phyloP scores from a whole-genome alignment of 2,888 invertebrate genomes.

The Lacanobia wlatinum region DNA sequence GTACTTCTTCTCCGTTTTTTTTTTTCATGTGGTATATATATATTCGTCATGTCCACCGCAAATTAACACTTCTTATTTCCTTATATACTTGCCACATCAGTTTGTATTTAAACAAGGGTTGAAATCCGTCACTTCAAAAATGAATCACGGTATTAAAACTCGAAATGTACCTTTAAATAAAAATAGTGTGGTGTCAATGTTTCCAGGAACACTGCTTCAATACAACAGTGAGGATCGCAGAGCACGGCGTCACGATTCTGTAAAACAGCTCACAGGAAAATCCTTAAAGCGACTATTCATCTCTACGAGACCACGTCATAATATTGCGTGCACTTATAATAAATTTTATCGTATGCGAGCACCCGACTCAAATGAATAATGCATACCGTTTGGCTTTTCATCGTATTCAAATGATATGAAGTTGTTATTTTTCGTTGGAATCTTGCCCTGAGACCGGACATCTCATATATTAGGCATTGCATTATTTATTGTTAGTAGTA shows the following conservation, averaged over 20 bases:
- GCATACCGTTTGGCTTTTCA: conserved; percentile 85
- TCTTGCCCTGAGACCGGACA: conserved; percentile 83
- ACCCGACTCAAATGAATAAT: conserved; percentile 81
- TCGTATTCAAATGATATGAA: conserved; percentile 84
- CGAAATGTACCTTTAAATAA: background rate
- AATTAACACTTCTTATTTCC: too few relatives aligned
- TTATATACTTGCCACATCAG: background rate
- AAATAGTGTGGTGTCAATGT: background rate
- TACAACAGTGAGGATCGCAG: background rate
- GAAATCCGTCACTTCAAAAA: background rate
- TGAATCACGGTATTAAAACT: background rate
- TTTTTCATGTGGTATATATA: too few relatives aligned
- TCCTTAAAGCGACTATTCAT: conserved; percentile 48
- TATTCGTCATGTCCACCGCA: background rate
- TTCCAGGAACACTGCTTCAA: background rate
- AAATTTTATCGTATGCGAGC: conserved; percentile 74
- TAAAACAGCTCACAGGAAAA: conserved; percentile 18
- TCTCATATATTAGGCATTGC: conserved; percentile 65
- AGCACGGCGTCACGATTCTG: background rate
- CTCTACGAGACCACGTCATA: conserved; percentile 58
- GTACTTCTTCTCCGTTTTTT: too few relatives aligned
- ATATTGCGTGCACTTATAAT: conserved; percentile 71
- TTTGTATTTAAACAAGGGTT: background rate
- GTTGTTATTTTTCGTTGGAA: conserved; percentile 86
- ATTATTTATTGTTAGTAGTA: conserved; percentile 47